These are phyloP conservation scores for Mesoclemmys tuberculata DNA, from an alignment of 2,113 vertebrate species.

Conservation along the genomic window DNA sequence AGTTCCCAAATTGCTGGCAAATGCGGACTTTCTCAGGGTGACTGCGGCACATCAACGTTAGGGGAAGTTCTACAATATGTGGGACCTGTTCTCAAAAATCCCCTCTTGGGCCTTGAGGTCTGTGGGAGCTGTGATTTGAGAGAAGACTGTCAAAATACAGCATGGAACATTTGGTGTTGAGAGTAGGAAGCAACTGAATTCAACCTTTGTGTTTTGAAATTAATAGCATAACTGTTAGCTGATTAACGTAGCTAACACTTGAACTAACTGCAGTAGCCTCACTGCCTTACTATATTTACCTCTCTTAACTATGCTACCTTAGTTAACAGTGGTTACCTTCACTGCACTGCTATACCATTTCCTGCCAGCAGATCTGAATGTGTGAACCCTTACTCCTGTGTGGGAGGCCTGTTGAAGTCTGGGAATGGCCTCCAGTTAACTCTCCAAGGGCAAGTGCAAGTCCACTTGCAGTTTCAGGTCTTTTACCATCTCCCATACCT, in stretches of 20 bases:
- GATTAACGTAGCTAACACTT: neutral
- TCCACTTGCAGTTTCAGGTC: neutral
- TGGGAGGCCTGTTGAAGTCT: neutral
- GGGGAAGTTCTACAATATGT: fast-evolving
- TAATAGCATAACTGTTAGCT: neutral
- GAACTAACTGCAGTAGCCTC: neutral
- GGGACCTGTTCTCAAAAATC: neutral
- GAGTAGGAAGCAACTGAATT: neutral
- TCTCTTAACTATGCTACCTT: neutral
- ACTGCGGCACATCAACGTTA: fast-evolving
- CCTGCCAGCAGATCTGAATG: neutral
- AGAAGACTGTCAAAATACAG: neutral
- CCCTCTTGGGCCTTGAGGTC: neutral
- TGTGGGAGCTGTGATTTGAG: neutral
- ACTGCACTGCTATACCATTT: neutral
- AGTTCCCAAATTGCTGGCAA: neutral
- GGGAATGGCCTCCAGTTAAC: neutral
- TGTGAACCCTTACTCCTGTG: neutral
- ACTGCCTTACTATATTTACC: neutral
- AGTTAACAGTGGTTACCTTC: neutral
- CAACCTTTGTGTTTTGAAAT: neutral
- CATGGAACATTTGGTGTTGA: neutral
- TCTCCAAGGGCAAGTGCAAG: neutral
- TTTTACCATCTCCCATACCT: neutral
- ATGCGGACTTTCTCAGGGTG: neutral